Conservation (phyloP, 2,797 vertebrate species). For the Typhlichthys eigenmanni region DNA sequence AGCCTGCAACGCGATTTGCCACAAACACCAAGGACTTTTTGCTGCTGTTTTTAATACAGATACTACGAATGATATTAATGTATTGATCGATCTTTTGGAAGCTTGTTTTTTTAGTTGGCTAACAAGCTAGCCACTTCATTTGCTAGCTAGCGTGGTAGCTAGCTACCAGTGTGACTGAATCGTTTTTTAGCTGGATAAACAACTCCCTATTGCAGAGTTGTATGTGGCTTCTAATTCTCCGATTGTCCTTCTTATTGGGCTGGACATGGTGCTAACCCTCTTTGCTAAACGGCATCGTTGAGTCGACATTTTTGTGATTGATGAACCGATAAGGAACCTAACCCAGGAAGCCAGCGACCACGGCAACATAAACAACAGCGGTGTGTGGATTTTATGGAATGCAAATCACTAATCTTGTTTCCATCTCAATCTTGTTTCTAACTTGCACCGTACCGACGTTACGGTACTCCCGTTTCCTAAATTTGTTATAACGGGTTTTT, state of each 20-base stretch:
- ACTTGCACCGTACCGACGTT: constrained; percentile 1
- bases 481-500: not conserved
- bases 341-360: constrained; percentile 55
- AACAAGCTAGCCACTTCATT: constrained; percentile 46
- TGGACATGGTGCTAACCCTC: constrained; percentile 26
- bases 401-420: constrained; percentile 20
- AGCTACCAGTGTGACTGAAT: constrained; percentile 49
- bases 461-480: not conserved
- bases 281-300: constrained; percentile 12
- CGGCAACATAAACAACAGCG: constrained; percentile 41
- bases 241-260: not conserved
- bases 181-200: constrained; percentile 31
- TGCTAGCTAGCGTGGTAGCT: constrained; percentile 62
- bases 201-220: constrained; percentile 12
- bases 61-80: not conserved
- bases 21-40: constrained; percentile 12
- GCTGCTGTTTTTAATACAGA: not conserved
- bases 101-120: constrained; percentile 48
- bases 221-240: constrained; percentile 6
- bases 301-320: constrained; percentile 28
- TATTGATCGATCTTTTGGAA: not conserved
- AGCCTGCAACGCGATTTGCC: not conserved
- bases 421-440: not conserved
- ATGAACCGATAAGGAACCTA: constrained; percentile 38
- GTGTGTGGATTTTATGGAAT: constrained; percentile 24